Conservation (phyloP, 2,797 vertebrate species). For the Paguma larvata region DNA sequence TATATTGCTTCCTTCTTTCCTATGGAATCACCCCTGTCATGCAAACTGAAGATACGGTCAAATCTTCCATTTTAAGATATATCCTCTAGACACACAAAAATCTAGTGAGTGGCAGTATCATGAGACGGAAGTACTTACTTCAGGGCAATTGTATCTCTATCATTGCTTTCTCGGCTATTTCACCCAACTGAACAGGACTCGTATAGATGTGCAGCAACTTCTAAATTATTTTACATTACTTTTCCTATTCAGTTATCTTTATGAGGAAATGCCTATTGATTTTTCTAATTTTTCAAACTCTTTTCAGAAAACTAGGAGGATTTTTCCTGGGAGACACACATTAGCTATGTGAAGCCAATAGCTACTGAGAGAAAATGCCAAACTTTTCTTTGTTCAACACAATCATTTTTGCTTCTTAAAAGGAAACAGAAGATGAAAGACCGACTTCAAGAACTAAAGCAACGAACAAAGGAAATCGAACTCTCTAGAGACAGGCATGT, state of each 20-base stretch:
- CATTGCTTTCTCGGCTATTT: neutral
- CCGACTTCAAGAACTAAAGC: slow-evolving; percentile 94
- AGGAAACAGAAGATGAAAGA: slow-evolving; percentile 91
- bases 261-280: neutral
- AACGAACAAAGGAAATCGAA: slow-evolving; percentile 90
- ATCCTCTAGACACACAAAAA: neutral
- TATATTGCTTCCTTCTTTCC: slow-evolving; percentile 14
- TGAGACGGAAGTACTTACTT: neutral
- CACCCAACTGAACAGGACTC: neutral
- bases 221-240: neutral
- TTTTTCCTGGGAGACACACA: neutral
- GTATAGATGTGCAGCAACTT: neutral
- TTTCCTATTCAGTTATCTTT: slow-evolving; percentile 7
- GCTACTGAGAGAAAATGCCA: neutral
- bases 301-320: slow-evolving; percentile 52
- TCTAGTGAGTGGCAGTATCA: neutral
- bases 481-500: slow-evolving; percentile 72
- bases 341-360: slow-evolving; percentile 21
- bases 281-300: slow-evolving; percentile 40
- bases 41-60: neutral
- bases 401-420: slow-evolving; percentile 63
- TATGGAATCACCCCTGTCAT: neutral
- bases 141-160: neutral
- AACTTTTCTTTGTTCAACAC: slow-evolving; percentile 54
- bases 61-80: slow-evolving; percentile 1